These are phyloP conservation scores for Nesidiocoris tenuis DNA, from an alignment of 2,888 invertebrate genomes.

Conservation along the genomic window DNA sequence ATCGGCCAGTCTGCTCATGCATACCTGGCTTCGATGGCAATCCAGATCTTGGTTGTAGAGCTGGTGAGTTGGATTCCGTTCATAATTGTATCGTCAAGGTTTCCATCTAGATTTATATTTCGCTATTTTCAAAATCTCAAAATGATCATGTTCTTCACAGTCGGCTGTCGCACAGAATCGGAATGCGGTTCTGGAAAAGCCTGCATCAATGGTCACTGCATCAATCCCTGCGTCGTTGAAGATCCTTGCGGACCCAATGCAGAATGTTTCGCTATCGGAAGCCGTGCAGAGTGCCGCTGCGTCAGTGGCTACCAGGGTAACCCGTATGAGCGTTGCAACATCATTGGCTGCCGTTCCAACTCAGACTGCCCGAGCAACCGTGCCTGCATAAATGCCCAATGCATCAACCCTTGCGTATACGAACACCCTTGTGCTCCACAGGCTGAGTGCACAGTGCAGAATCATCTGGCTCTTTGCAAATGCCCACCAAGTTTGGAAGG, in stretches of 20 bases:
- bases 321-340: conserved; percentile 69
- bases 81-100: neutral
- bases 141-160: conserved; percentile 53
- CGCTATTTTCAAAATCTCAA: neutral
- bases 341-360: conserved; percentile 81
- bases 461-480: conserved; percentile 81
- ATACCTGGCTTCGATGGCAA: conserved; percentile 81
- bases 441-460: conserved; percentile 77
- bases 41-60: conserved; percentile 76
- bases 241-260: conserved; percentile 80
- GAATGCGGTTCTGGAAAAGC: conserved; percentile 82
- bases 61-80: conserved; percentile 54
- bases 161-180: conserved; percentile 78
- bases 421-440: conserved; percentile 73
- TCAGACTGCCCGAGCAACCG: conserved; percentile 84
- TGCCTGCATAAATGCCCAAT: conserved; percentile 81
- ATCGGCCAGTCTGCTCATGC: conserved; percentile 84
- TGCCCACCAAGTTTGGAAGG: conserved; percentile 75
- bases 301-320: conserved; percentile 78
- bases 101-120: neutral
- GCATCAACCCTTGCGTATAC: conserved; percentile 78
- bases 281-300: conserved; percentile 76
- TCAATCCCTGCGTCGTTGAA: conserved; percentile 79
- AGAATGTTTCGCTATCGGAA: conserved; percentile 74
- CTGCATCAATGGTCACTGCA: conserved; percentile 80